A percentile compares a stretch with the other conserved stretches of the same genome.
These are phyloP conservation scores for Auanema sp. DNA, from an alignment of 2,888 invertebrate species.

Conservation along the genomic window DNA sequence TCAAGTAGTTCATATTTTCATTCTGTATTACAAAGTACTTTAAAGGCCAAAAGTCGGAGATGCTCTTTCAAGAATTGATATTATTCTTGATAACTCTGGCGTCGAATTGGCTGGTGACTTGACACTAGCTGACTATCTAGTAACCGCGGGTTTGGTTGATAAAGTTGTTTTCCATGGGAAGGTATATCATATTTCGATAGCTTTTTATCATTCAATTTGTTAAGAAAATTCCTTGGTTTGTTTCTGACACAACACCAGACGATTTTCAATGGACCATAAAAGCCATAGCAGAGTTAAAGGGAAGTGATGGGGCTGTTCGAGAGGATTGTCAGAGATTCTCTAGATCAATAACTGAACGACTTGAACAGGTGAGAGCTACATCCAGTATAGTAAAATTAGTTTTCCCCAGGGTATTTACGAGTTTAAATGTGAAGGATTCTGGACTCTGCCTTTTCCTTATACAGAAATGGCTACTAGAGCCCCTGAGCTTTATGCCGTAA, in stretches of 20 bases:
- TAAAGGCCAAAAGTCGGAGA: neutral
- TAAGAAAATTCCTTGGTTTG: constrained; percentile 90
- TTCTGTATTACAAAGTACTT: neutral
- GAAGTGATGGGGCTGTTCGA: constrained; percentile 43
- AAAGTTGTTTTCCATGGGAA: constrained; percentile 58
- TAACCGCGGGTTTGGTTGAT: constrained; percentile 67
- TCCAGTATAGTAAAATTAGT: no score
- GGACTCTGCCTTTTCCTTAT: constrained; percentile 15
- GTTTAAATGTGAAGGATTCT: constrained; percentile 6
- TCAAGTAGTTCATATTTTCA: neutral
- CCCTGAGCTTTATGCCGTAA: constrained; percentile 19
- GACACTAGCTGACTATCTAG: constrained; percentile 80
- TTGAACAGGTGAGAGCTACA: neutral
- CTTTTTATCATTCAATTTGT: constrained; percentile 1
- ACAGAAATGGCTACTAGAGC: constrained; percentile 34
- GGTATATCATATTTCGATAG: constrained; percentile 17
- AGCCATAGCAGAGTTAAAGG: constrained; percentile 21
- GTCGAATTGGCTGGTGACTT: constrained; percentile 89
- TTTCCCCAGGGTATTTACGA: neutral
- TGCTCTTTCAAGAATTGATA: constrained; percentile 53
- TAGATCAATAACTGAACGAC: no score
- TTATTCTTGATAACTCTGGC: constrained; percentile 89
- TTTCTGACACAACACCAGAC: constrained; percentile 80
- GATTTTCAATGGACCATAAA: constrained; percentile 79
- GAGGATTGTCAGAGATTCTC: constrained; percentile 70